Evolutionary conservation across 2,113 vertebrate genomes (phyloP).

Genomic region (Cololabis saira): DNA sequence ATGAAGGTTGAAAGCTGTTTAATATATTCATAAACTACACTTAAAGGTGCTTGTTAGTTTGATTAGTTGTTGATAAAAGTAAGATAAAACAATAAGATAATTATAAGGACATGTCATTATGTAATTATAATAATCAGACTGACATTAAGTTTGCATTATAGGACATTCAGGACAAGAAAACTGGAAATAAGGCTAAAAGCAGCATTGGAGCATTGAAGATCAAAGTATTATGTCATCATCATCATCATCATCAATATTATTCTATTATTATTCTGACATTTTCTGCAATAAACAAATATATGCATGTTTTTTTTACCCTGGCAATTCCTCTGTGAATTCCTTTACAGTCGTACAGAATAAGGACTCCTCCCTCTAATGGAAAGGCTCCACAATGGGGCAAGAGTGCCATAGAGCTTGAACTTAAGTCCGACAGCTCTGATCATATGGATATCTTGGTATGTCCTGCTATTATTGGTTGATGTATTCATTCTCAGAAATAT

Average conservation of each 20-base stretch:
- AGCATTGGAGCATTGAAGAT: conserved; percentile 62
- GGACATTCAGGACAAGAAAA: conserved; percentile 48
- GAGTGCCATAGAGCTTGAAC: conserved; percentile 83
- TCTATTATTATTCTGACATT: conserved; percentile 10
- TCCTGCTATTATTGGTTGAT: conserved; percentile 4
- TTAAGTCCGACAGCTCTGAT: conserved; percentile 91
- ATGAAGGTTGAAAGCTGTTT: conserved; percentile 23
- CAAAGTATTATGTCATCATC: conserved; percentile 64
- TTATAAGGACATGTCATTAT: too few relatives aligned
- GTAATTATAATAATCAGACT: not conserved
- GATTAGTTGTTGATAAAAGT: too few relatives aligned
- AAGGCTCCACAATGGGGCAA: conserved; percentile 74
- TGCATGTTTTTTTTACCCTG: conserved; percentile 6
- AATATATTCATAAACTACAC: not conserved
- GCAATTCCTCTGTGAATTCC: conserved; percentile 31
- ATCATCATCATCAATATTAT: too few relatives aligned
- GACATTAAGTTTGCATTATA: conserved; percentile 37
- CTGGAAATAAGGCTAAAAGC: conserved; percentile 35
- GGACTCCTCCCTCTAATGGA: conserved; percentile 83
- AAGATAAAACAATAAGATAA: too few relatives aligned
- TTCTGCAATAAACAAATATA: conserved; percentile 19
- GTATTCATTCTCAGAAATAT: conserved; percentile 1
- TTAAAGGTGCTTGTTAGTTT: too few relatives aligned
- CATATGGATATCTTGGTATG: conserved; percentile 88
- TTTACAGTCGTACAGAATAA: conserved; percentile 86